Conservation (phyloP, 2,113 vertebrate species). For the Neolamprologus cancellatus region DNA sequence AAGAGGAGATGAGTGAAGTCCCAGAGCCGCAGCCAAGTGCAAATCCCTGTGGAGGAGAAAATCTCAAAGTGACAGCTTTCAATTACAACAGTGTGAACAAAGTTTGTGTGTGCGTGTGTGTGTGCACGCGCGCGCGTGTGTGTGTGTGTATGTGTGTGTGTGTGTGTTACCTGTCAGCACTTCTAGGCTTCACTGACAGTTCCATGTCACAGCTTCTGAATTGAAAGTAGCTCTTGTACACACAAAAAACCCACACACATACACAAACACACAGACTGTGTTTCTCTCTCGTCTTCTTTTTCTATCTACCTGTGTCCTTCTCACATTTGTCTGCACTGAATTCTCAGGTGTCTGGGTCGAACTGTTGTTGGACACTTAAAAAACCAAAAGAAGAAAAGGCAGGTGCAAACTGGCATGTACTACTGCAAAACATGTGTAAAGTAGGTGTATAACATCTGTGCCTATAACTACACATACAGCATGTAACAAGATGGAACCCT, state of each 20-base stretch:
- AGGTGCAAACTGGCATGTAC: neutral
- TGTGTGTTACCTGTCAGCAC: constrained; percentile 28
- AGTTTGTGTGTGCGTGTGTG: neutral
- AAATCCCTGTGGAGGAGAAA: constrained; percentile 45
- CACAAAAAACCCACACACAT: neutral
- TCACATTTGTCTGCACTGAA: neutral
- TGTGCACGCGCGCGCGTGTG: neutral
- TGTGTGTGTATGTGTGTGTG: neutral
- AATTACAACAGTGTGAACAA: constrained; percentile 35
- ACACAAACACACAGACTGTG: neutral
- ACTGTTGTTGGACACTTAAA: neutral
- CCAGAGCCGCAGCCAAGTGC: constrained; percentile 17
- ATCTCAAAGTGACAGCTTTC: constrained; percentile 53
- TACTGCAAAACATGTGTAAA: neutral
- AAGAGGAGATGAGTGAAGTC: constrained; percentile 33
- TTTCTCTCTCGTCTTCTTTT: neutral
- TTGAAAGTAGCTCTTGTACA: constrained; percentile 18
- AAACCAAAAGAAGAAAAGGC: neutral
- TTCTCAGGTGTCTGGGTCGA: neutral
- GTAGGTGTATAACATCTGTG: neutral
- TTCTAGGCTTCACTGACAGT: constrained; percentile 30
- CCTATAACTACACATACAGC: neutral
- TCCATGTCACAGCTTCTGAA: constrained; percentile 37
- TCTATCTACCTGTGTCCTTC: neutral
- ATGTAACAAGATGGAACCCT: neutral